These are phyloP conservation scores for Lycopodina hypogea DNA, from an alignment of 37 sponge, comb jelly and placozoan species.

Conservation along the genomic window DNA sequence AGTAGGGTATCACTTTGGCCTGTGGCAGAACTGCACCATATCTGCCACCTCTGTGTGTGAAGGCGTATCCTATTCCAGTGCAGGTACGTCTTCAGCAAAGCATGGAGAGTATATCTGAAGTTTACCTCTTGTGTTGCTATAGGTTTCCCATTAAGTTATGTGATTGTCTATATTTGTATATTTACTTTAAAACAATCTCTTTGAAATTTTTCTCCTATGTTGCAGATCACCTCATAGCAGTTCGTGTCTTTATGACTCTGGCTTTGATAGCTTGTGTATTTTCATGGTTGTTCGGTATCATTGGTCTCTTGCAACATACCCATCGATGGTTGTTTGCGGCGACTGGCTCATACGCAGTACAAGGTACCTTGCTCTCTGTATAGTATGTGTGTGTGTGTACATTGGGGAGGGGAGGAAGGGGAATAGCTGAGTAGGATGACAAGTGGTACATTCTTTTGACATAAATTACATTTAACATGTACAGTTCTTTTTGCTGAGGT, in stretches of 20 bases:
- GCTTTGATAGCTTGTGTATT: slow-evolving; percentile 36
- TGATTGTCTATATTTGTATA: too few species aligned
- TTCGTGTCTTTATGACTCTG: slow-evolving; percentile 36
- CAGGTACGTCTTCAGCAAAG: slow-evolving; percentile 4
- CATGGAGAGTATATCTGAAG: not conserved
- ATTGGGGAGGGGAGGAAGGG: too few species aligned
- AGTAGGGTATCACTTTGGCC: slow-evolving; percentile 20
- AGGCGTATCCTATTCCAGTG: not conserved
- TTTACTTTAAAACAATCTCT: too few species aligned
- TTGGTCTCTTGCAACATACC: slow-evolving; percentile 37
- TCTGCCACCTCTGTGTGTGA: not conserved
- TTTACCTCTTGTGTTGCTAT: not conserved
- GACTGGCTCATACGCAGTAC: slow-evolving; percentile 6
- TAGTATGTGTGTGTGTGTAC: too few species aligned
- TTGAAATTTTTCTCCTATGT: not conserved
- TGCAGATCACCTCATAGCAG: slow-evolving; percentile 14
- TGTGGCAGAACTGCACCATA: slow-evolving; percentile 54
- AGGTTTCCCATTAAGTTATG: too few species aligned
- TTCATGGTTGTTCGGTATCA: slow-evolving; percentile 44
- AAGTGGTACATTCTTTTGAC: too few species aligned
- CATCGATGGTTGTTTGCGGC: slow-evolving; percentile 24
- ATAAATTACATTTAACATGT: too few species aligned
- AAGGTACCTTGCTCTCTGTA: too few species aligned
- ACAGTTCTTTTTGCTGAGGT: too few species aligned
- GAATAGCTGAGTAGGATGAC: too few species aligned